A percentile compares a stretch with the other conserved stretches of the same genome.
Evolutionary conservation across 2,113 vertebrate genomes (phyloP).

Genomic region (Ptyas mucosa): DNA sequence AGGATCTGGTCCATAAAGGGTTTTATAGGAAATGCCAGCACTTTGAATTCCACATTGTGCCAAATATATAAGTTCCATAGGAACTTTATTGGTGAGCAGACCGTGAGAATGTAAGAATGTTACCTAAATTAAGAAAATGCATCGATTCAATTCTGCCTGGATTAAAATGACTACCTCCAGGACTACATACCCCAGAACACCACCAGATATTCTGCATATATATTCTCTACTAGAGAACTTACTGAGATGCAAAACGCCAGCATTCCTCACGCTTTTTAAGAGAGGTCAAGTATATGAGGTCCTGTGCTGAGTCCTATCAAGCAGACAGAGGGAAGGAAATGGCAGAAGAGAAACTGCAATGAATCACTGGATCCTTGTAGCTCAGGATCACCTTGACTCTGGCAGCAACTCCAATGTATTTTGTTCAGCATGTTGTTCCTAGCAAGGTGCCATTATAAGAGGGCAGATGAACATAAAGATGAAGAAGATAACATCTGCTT

Average conservation of each 20-base stretch:
- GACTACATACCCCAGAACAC: not conserved
- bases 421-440: not conserved
- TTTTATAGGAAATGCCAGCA: not conserved
- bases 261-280: not conserved
- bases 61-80: not conserved
- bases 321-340: not conserved
- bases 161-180: not conserved
- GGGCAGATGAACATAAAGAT: not conserved
- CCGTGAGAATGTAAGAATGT: not conserved
- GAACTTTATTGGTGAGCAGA: not conserved
- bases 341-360: not conserved
- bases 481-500: not conserved
- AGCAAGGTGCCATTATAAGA: not conserved
- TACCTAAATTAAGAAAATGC: not conserved
- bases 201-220: not conserved
- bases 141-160: not conserved
- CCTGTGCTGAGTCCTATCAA: not conserved
- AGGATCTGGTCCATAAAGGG: not conserved
- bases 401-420: not conserved
- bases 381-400: not conserved
- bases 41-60: not conserved
- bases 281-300: not conserved
- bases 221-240: not conserved
- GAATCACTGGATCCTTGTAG: not conserved
- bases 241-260: not conserved